Evolutionary conservation across 2,797 vertebrate species (phyloP).

Genomic region (Periophthalmus magnuspinnatus): DNA sequence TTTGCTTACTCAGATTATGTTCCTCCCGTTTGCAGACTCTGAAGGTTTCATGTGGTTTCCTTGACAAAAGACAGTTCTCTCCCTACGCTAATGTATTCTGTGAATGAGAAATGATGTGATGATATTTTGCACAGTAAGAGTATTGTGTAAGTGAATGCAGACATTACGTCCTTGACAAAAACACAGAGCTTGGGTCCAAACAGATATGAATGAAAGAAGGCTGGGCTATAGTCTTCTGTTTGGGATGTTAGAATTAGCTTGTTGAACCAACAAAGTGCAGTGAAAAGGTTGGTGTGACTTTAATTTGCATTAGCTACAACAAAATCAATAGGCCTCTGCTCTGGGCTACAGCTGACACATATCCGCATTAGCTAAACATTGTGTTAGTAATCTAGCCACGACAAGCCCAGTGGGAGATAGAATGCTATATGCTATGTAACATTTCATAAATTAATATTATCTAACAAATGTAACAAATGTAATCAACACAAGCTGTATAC

Average conservation of each 20-base stretch:
- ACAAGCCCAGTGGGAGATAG: neutral
- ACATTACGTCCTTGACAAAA: constrained; percentile 43
- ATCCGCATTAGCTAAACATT: constrained; percentile 34
- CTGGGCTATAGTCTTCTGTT: neutral
- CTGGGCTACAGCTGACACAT: constrained; percentile 56
- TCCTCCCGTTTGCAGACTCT: constrained; percentile 43
- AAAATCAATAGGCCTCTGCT: constrained; percentile 53
- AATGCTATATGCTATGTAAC: neutral
- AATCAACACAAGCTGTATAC: neutral
- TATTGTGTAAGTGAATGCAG: constrained; percentile 55
- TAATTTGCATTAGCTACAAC: constrained; percentile 34
- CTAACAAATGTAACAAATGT: neutral
- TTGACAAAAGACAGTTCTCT: constrained; percentile 32
- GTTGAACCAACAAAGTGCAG: constrained; percentile 35
- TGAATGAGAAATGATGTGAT: constrained; percentile 50
- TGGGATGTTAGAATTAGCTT: constrained; percentile 23
- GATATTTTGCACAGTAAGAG: constrained; percentile 49
- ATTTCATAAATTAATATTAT: neutral
- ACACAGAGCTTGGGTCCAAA: neutral
- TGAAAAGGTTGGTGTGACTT: constrained; percentile 54
- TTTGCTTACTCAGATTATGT: constrained; percentile 24
- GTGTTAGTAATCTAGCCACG: constrained; percentile 20
- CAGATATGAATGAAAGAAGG: constrained; percentile 17
- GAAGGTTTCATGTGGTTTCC: constrained; percentile 34
- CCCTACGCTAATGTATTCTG: constrained; percentile 30